phyloP scores from a whole-genome alignment of 2,797 vertebrate genomes.

The Chelonia mydas region DNA sequence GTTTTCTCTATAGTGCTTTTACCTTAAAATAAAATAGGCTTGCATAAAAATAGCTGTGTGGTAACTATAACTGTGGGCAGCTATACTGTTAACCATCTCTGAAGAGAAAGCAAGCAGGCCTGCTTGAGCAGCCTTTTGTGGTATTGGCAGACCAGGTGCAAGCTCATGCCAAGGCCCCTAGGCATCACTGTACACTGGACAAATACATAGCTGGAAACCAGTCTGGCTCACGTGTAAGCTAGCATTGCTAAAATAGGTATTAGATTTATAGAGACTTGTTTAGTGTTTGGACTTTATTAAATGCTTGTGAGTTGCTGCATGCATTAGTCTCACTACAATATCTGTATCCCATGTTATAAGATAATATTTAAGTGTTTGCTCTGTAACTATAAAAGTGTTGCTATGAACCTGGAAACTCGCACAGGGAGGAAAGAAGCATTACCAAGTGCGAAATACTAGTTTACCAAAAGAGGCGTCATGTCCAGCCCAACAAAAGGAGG shows the following conservation, averaged over 20 bases:
- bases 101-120: neutral
- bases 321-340: neutral
- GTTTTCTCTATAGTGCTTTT: neutral
- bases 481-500: no score
- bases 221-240: neutral
- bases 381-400: neutral
- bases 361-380: neutral
- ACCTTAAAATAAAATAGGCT: neutral
- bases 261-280: neutral
- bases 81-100: neutral
- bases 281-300: neutral
- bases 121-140: neutral
- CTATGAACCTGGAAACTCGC: neutral
- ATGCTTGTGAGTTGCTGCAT: neutral
- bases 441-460: neutral
- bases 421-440: neutral
- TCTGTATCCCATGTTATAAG: neutral
- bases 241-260: neutral
- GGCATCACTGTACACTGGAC: no score
- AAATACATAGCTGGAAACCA: neutral
- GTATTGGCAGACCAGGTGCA: neutral
- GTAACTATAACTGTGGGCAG: neutral
- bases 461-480: neutral
- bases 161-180: neutral
- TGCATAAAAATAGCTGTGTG: neutral